phyloP scores from a whole-genome alignment of 2,888 invertebrate species.

The Leptopilina myrica region DNA sequence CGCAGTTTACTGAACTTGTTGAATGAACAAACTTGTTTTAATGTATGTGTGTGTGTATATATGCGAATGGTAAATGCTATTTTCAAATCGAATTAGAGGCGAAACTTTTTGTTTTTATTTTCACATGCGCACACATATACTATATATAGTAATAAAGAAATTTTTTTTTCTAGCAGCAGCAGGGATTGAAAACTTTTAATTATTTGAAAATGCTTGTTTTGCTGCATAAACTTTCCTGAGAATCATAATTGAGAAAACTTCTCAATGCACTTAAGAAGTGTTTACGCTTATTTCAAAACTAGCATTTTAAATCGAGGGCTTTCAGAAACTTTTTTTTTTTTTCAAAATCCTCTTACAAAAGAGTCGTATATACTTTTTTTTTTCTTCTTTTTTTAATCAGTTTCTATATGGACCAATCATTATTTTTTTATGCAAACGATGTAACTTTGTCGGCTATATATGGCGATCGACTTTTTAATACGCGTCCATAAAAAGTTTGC shows the following conservation, averaged over 20 bases:
- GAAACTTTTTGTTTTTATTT: constrained; percentile 3
- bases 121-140: too few species aligned
- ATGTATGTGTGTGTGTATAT: not conserved
- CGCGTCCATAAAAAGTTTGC: too few species aligned
- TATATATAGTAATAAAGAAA: too few species aligned
- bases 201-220: constrained; percentile 17
- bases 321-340: not conserved
- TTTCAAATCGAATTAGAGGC: constrained; percentile 9
- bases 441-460: too few species aligned
- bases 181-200: constrained; percentile 13
- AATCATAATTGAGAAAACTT: constrained; percentile 15
- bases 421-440: too few species aligned
- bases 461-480: too few species aligned
- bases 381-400: too few species aligned
- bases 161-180: not conserved
- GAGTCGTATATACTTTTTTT: too few species aligned
- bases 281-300: constrained; percentile 14
- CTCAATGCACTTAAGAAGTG: constrained; percentile 5
- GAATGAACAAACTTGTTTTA: constrained; percentile 1
- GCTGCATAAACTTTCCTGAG: constrained; percentile 1
- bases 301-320: constrained; percentile 12
- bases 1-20: constrained; percentile 16
- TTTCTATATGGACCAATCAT: too few species aligned
- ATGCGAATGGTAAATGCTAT: not conserved
- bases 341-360: constrained; percentile 1